Evolutionary conservation across 2,797 vertebrate genomes (phyloP).

Genomic region (Monodelphis domestica): DNA sequence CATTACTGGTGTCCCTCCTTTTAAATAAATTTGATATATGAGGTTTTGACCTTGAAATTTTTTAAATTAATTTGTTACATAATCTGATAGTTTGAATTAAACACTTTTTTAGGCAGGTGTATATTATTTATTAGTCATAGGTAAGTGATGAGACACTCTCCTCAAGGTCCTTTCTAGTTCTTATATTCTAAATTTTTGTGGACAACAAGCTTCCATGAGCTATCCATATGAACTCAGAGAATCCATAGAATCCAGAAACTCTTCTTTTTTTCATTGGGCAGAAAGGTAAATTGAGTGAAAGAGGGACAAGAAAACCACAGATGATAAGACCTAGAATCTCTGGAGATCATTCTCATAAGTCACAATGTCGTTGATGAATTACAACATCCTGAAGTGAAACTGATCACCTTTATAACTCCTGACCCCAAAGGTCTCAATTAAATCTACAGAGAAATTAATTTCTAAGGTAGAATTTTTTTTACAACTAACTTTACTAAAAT

Average conservation of each 20-base stretch:
- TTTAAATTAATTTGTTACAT: neutral
- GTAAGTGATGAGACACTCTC: neutral
- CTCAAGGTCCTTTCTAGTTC: neutral
- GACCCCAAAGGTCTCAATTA: neutral
- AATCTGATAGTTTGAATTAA: constrained; percentile 18
- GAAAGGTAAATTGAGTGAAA: neutral
- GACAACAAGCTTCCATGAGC: neutral
- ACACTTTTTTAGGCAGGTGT: neutral
- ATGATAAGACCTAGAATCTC: neutral
- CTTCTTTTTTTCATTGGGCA: neutral
- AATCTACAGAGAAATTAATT: neutral
- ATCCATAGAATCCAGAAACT: neutral
- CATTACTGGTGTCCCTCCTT: neutral
- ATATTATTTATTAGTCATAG: neutral
- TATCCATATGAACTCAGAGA: neutral
- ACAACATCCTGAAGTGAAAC: neutral
- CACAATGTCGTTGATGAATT: neutral
- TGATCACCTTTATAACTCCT: neutral
- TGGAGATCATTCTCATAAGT: neutral
- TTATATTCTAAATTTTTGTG: neutral
- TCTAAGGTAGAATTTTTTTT: neutral
- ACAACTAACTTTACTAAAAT: neutral
- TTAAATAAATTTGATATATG: neutral
- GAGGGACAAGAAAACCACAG: neutral
- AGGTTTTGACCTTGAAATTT: constrained; percentile 19